Evolutionary conservation across 2,113 vertebrate genomes (phyloP).

Genomic region (Chunga burmeisteri): DNA sequence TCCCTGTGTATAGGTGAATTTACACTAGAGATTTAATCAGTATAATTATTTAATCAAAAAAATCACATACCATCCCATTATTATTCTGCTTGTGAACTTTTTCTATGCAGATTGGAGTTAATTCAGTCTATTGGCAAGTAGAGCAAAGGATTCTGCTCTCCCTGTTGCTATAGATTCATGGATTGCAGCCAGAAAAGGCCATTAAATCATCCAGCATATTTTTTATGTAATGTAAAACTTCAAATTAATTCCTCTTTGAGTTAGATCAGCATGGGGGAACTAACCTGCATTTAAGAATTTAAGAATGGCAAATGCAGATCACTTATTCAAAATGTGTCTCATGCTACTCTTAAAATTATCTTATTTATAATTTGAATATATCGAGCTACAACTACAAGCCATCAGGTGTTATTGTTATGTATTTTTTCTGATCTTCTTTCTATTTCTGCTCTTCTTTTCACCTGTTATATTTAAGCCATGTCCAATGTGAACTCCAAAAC

Average conservation of each 20-base stretch:
- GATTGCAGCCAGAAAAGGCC: not conserved
- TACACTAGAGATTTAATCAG: not conserved
- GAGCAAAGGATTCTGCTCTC: not conserved
- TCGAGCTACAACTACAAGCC: not conserved
- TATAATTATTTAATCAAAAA: conserved; percentile 14
- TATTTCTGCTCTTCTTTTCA: not conserved
- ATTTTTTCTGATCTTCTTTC: not conserved
- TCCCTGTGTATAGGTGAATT: not conserved
- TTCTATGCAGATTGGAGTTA: not conserved
- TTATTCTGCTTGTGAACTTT: not conserved
- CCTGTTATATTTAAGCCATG: not conserved
- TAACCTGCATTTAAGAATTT: not conserved
- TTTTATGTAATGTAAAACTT: not conserved
- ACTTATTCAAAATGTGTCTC: not conserved
- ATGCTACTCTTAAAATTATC: not conserved
- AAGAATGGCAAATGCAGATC: not conserved
- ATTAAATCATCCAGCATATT: not conserved
- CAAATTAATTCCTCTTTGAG: not conserved
- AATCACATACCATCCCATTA: not conserved
- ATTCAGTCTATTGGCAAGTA: conserved; percentile 33
- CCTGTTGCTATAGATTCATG: not conserved
- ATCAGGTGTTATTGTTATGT: not conserved
- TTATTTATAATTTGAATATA: not conserved
- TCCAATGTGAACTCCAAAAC: not conserved
- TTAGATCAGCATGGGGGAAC: not conserved